These are phyloP conservation scores for Tetrao urogallus DNA, from an alignment of 2,113 vertebrate genomes.

Conservation along the genomic window DNA sequence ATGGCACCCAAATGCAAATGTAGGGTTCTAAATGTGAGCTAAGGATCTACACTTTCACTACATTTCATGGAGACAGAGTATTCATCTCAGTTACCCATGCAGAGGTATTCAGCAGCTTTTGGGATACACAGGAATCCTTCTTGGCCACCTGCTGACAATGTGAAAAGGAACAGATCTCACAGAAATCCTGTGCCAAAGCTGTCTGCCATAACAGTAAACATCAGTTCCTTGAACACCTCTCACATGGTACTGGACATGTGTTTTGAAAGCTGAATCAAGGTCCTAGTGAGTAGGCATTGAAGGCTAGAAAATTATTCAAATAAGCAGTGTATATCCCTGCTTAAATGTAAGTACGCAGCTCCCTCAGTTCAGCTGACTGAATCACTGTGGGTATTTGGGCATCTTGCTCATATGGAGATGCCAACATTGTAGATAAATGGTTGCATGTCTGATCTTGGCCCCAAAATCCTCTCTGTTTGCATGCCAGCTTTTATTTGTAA, in stretches of 20 bases:
- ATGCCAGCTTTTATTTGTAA: not conserved
- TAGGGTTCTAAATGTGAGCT: not conserved
- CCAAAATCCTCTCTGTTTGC: not conserved
- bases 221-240: not conserved
- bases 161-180: not conserved
- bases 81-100: not conserved
- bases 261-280: not conserved
- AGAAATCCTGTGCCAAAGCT: not conserved
- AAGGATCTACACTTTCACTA: not conserved
- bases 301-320: not conserved
- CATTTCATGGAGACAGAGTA: not conserved
- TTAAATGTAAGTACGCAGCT: not conserved
- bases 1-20: not conserved
- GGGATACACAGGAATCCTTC: rapidly evolving
- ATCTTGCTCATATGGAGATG: not conserved
- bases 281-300: not conserved
- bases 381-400: not conserved
- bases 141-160: not conserved
- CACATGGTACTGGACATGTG: not conserved
- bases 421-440: not conserved
- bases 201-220: not conserved
- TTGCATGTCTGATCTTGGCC: not conserved
- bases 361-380: not conserved
- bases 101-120: not conserved
- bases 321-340: rapidly evolving